Conservation (phyloP, 2,797 vertebrate genomes). For the Phrynocephalus vlangalii region DNA sequence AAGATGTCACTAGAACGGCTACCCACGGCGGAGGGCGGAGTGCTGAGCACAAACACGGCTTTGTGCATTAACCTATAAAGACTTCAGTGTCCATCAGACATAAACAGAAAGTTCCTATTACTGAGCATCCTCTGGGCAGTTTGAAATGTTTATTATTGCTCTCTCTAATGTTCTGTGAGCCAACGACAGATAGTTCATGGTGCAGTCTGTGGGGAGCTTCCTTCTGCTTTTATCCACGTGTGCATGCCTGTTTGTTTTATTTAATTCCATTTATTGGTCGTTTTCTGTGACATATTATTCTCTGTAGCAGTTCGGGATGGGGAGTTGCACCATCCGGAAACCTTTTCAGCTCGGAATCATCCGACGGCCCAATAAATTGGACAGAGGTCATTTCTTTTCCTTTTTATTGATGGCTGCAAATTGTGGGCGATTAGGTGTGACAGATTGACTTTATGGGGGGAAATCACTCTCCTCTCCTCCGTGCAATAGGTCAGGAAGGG, state of each 20-base stretch:
- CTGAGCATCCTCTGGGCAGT: conserved; percentile 32
- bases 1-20: conserved; percentile 68
- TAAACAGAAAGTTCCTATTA: conserved; percentile 52
- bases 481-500: conserved; percentile 50
- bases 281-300: conserved; percentile 62
- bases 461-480: conserved; percentile 47
- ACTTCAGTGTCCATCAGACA: conserved; percentile 52
- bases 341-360: conserved; percentile 60
- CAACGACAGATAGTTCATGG: conserved; percentile 50
- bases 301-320: conserved; percentile 34
- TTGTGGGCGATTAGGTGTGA: conserved; percentile 42
- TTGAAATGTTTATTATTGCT: conserved; percentile 64
- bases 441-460: conserved; percentile 43
- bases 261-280: conserved; percentile 55
- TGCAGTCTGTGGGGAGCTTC: conserved; percentile 45
- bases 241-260: conserved; percentile 15
- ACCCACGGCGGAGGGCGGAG: conserved; percentile 38
- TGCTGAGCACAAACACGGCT: conserved; percentile 27
- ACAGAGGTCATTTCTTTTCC: conserved; percentile 49
- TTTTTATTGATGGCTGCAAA: conserved; percentile 65
- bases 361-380: conserved; percentile 48
- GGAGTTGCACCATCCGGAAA: conserved; percentile 51
- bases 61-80: conserved; percentile 59
- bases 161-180: conserved; percentile 37
- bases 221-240: conserved; percentile 5